Evolutionary conservation across 1,140 invertebrate genomes (phyloP), one percentile per base, ranked within the genome.

Genomic region (Brachionus koreanus): DNA sequence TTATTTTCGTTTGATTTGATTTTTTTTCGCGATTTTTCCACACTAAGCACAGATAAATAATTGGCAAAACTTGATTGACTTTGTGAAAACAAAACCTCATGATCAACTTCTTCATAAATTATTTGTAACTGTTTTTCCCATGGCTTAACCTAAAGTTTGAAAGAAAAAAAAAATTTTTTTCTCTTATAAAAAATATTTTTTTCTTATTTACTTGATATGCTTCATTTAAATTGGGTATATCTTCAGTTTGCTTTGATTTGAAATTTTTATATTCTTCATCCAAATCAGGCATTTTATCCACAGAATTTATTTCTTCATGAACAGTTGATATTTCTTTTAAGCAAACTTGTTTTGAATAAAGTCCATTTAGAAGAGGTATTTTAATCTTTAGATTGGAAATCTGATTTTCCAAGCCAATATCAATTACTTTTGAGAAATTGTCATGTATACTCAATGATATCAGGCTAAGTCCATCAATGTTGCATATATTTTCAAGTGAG

Each of bases 71-170:
- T 46, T 12, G 16, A 19, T 46, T 25, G 4, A n/a, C 69, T 74
- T 7, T 74, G 2, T 16, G 12, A n/a, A 39, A 19, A 19, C 7
- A 79, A 42, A 19, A 33, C 19, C 3, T 61, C 25, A 9, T 16
- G 25, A 61, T 79, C 76, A 16, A 49, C n/a, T 61, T 79, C 76
- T 61, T 79, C 76, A 61, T 61, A 79, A 35, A 79, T 79, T 19
- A 79, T 79, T 65, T 79, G 76, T 2, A 79, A n/a, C 2, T 79
- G 76, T 29, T 79, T 79, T 79, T 79, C 76, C 76, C 76, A 79
- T 12, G 23, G 19, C 43, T 43, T 74, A 12, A 10, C 23, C 69
- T 74, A 13, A 13, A 37, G 2, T n/a, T 16, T 6, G 16, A 16
- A n/a, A 57, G 16, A n/a, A 4, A 39, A 19, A 37, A 39, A 37